These are phyloP conservation scores for Pseudocheirus occidentalis DNA, from an alignment of 2,797 vertebrate genomes.

Conservation along the genomic window DNA sequence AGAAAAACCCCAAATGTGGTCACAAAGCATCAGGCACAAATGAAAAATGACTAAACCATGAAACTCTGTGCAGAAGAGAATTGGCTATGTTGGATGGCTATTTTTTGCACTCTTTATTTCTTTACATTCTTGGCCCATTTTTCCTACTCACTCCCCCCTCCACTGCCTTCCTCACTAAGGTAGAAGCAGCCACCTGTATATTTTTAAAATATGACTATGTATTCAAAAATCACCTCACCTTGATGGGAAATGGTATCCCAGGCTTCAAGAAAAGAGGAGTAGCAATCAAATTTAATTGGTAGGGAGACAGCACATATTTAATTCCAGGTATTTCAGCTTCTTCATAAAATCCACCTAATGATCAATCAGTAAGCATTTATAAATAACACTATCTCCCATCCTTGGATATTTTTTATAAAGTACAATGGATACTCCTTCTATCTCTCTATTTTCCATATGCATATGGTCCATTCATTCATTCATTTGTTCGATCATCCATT, in stretches of 20 bases:
- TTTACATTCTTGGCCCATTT: not conserved
- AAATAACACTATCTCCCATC: constrained; percentile 6
- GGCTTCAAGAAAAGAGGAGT: constrained; percentile 96
- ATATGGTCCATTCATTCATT: not conserved
- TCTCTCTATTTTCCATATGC: not conserved
- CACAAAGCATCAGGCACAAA: not conserved
- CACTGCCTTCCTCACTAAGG: not conserved
- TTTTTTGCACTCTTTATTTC: not conserved
- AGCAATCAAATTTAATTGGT: constrained; percentile 89
- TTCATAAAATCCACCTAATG: constrained; percentile 90
- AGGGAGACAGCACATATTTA: constrained; percentile 90
- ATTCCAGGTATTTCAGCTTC: constrained; percentile 89
- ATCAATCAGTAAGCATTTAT: constrained; percentile 39
- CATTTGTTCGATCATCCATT: not conserved
- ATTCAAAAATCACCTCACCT: constrained; percentile 83
- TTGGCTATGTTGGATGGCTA: not conserved
- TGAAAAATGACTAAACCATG: not conserved
- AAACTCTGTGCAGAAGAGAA: not conserved
- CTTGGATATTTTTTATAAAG: not conserved
- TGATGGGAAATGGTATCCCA: constrained; percentile 91
- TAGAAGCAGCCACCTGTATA: not conserved
- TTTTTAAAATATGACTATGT: not conserved
- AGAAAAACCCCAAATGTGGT: not conserved
- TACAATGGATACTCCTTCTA: not conserved
- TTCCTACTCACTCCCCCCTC: not conserved